phyloP scores from a whole-genome alignment of 2,797 vertebrate species.

The Pangasius larnaudii region DNA sequence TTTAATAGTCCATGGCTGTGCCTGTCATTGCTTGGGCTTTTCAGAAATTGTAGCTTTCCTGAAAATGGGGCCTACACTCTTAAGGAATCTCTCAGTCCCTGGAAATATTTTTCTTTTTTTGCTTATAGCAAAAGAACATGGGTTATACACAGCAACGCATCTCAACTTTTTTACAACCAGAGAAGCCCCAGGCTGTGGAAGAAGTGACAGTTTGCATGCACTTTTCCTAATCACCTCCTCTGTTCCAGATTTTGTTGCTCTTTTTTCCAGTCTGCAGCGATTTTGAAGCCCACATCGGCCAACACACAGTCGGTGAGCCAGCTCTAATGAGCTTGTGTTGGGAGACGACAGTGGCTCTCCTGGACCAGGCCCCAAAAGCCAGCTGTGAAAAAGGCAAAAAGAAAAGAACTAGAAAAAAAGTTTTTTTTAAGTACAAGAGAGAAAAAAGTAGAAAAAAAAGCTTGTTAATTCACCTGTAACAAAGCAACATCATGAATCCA shows the following conservation, averaged over 20 bases:
- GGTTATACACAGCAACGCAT: slow-evolving; percentile 1
- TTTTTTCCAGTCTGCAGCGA: slow-evolving; percentile 55
- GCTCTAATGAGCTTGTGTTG: slow-evolving; percentile 58
- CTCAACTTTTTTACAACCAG: slow-evolving; percentile 34
- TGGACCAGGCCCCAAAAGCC: slow-evolving; percentile 52
- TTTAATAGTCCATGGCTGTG: slow-evolving; percentile 2
- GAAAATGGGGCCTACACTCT: slow-evolving; percentile 35
- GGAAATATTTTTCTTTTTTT: slow-evolving; percentile 13
- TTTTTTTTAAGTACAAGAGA: not conserved
- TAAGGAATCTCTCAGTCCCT: not conserved
- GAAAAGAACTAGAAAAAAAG: slow-evolving; percentile 22
- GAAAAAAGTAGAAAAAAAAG: slow-evolving; percentile 29
- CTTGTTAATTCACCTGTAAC: slow-evolving; percentile 45
- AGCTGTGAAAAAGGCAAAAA: slow-evolving; percentile 53
- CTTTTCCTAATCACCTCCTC: slow-evolving; percentile 56
- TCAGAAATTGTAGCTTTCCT: slow-evolving; percentile 20
- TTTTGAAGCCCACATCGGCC: slow-evolving; percentile 55
- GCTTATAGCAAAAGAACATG: not conserved
- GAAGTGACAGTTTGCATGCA: slow-evolving; percentile 54
- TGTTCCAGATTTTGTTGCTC: slow-evolving; percentile 56
- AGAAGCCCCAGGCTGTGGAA: slow-evolving; percentile 39
- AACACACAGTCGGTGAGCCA: slow-evolving; percentile 53
- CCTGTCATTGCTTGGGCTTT: slow-evolving; percentile 33
- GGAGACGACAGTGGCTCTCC: slow-evolving; percentile 48
- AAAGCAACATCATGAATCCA: slow-evolving; percentile 48